These are phyloP conservation scores for Rhinogobius similis DNA, from an alignment of 2,113 vertebrate species.

Conservation along the genomic window DNA sequence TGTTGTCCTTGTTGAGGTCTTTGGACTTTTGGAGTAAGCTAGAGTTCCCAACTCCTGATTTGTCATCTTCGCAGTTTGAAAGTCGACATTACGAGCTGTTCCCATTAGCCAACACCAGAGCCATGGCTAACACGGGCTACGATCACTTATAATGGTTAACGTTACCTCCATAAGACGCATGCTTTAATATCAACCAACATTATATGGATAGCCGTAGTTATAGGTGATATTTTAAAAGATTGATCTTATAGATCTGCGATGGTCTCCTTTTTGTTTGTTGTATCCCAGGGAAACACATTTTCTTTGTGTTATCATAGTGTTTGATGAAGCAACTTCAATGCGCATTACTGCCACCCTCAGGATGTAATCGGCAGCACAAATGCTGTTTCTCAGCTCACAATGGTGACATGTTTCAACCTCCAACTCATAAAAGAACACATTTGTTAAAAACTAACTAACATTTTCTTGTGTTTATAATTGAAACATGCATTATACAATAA, in stretches of 20 bases:
- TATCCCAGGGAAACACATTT: constrained; percentile 63
- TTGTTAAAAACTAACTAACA: too few species aligned
- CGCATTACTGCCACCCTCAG: background rate
- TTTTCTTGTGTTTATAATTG: too few species aligned
- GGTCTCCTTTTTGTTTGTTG: constrained; percentile 45
- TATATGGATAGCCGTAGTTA: background rate
- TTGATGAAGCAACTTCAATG: background rate
- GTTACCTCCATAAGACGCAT: background rate
- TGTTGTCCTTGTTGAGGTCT: constrained; percentile 82
- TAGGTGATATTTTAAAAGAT: too few species aligned
- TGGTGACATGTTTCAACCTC: too few species aligned
- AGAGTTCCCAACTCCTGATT: constrained; percentile 75
- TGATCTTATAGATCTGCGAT: background rate
- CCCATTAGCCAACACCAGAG: background rate
- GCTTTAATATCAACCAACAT: background rate
- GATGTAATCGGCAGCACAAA: background rate
- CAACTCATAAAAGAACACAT: background rate
- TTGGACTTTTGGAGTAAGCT: constrained; percentile 83
- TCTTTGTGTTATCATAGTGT: constrained; percentile 5
- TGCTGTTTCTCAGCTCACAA: background rate
- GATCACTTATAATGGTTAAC: background rate
- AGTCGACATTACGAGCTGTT: background rate
- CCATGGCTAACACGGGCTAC: background rate
- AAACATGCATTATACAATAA: constrained; percentile 11
- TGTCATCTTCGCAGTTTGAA: constrained; percentile 47